phyloP scores from a whole-genome alignment of 2,113 vertebrate genomes.

The Mandrillus leucophaeus region DNA sequence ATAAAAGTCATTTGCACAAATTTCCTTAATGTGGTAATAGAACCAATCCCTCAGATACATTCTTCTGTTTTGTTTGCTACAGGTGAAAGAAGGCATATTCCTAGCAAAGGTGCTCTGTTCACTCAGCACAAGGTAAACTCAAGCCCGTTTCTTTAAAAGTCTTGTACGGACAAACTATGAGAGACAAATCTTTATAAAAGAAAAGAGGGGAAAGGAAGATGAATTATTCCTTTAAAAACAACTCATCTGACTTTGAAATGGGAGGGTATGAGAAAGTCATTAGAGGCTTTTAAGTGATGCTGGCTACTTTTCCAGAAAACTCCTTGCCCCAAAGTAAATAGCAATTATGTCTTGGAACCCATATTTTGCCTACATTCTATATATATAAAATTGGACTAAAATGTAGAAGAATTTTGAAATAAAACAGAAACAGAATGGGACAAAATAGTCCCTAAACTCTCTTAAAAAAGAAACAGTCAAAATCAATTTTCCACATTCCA shows the following conservation, averaged over 20 bases:
- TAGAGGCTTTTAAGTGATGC: not conserved
- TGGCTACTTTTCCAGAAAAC: not conserved
- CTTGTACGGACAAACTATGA: not conserved
- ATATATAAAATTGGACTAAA: not conserved
- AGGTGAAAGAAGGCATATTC: not conserved
- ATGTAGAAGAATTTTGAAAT: not conserved
- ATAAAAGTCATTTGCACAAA: not conserved
- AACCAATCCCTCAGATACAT: not conserved
- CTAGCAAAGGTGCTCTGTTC: not conserved
- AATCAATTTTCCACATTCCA: not conserved
- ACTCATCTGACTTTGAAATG: not conserved
- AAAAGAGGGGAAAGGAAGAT: not conserved
- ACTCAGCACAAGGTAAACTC: not conserved
- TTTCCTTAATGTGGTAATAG: not conserved
- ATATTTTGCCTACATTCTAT: not conserved
- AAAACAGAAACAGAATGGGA: not conserved
- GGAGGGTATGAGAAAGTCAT: not conserved
- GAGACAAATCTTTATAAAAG: not conserved
- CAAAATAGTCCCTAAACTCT: not conserved
- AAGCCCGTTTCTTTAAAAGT: not conserved
- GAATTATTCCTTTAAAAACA: not conserved
- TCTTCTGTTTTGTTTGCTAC: not conserved
- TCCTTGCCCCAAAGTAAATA: not conserved
- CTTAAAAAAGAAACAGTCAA: not conserved
- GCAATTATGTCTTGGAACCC: not conserved